Conservation (phyloP, 2,113 vertebrate genomes). For the Hydrochoerus hydrochaeris region DNA sequence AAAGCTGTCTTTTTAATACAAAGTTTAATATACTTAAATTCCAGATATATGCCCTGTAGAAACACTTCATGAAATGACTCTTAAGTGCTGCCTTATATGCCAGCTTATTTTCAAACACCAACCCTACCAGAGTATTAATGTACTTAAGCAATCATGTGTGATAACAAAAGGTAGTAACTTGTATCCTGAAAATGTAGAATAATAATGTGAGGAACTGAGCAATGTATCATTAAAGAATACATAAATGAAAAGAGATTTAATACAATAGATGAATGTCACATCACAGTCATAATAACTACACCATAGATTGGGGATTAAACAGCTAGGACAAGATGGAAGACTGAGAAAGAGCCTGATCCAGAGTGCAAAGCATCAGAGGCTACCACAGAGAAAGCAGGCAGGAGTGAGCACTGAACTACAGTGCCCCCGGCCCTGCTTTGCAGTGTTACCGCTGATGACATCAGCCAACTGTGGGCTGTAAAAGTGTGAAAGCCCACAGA, state of each 20-base stretch:
- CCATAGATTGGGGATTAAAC: neutral
- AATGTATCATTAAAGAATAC: neutral
- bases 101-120: neutral
- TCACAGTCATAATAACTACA: neutral
- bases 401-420: too few species aligned
- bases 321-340: neutral
- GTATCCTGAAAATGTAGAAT: slow-evolving; percentile 25
- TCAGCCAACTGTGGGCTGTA: neutral
- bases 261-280: neutral
- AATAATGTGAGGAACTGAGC: neutral
- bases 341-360: neutral
- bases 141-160: neutral
- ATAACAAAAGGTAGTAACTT: too few species aligned
- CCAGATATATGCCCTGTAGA: neutral
- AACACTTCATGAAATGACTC: neutral
- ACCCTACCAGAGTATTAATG: neutral
- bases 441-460: neutral
- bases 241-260: neutral
- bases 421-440: too few species aligned
- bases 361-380: neutral
- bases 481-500: neutral
- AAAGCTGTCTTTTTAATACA: too few species aligned
- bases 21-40: neutral
- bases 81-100: neutral
- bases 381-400: neutral